A percentile compares a stretch with the other conserved stretches of the same genome.
Conservation (phyloP, 2,113 vertebrate species). For the Sminthopsis crassicaudata region DNA sequence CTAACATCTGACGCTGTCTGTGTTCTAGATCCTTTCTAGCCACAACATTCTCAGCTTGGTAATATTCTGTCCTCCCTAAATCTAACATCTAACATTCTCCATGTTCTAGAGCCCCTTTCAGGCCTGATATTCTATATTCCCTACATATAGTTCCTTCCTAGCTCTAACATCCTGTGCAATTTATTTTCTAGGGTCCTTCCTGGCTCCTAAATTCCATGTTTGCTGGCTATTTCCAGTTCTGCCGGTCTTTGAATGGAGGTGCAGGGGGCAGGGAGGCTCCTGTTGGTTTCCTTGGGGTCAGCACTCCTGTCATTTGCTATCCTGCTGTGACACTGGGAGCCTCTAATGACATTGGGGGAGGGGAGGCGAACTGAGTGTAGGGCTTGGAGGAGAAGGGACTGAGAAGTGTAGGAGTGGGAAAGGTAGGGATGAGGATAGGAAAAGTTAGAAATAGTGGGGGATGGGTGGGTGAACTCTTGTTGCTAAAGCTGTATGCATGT, state of each 20-base stretch:
- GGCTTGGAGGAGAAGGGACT: not conserved
- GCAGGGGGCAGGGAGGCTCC: not conserved
- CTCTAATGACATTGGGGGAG: not conserved
- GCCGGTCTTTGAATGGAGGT: not conserved
- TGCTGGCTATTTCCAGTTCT: not conserved
- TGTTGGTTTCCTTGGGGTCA: not conserved
- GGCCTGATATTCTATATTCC: no score
- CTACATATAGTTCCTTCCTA: no score
- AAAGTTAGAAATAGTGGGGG: conserved; percentile 45
- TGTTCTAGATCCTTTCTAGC: no score
- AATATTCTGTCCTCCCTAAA: not conserved
- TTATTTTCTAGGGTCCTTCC: no score
- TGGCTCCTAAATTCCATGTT: no score
- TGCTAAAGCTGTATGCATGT: not conserved
- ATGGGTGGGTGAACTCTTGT: conserved; percentile 35
- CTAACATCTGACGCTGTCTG: not conserved
- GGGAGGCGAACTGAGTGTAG: not conserved
- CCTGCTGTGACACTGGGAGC: not conserved
- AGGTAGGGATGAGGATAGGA: not conserved
- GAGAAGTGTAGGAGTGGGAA: not conserved
- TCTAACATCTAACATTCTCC: not conserved
- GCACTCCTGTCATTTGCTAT: not conserved
- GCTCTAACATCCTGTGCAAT: no score
- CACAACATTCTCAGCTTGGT: not conserved
- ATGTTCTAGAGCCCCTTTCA: no score